Evolutionary conservation across 1,140 invertebrate species (phyloP).

Genomic region (Rhynchophorus ferrugineus): DNA sequence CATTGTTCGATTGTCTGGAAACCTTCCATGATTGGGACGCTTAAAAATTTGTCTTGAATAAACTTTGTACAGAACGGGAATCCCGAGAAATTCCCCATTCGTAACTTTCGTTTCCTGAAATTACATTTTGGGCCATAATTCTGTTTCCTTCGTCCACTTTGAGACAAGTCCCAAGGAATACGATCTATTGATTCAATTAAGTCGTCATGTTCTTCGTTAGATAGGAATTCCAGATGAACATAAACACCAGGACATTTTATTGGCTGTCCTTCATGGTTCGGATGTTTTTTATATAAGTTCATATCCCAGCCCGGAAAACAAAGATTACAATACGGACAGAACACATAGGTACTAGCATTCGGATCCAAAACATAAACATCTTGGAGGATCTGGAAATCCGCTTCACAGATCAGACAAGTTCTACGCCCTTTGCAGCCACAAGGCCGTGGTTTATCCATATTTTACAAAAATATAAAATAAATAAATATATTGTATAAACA

Average conservation of each 20-base stretch:
- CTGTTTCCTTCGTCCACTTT: conserved; percentile 94
- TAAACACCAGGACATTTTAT: conserved; percentile 63
- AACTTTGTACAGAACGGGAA: conserved; percentile 78
- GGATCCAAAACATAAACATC: neutral
- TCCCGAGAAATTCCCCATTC: conserved; percentile 71
- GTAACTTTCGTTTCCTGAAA: conserved; percentile 89
- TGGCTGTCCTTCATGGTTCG: conserved; percentile 52
- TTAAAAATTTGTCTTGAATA: conserved; percentile 71
- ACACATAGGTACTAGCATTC: conserved; percentile 52
- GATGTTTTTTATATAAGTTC: conserved; percentile 54
- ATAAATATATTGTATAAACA: too few relatives aligned
- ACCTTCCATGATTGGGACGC: conserved; percentile 54
- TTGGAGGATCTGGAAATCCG: conserved; percentile 51
- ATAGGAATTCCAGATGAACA: conserved; percentile 71
- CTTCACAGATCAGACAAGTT: conserved; percentile 80
- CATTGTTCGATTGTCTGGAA: conserved; percentile 95
- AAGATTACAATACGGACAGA: conserved; percentile 66
- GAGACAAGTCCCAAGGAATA: conserved; percentile 83
- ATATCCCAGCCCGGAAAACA: conserved; percentile 66
- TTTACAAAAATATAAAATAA: too few relatives aligned
- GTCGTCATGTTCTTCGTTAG: conserved; percentile 56
- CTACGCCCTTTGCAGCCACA: conserved; percentile 91
- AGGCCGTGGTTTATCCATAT: conserved; percentile 61
- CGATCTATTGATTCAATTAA: conserved; percentile 68
- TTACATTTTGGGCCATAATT: conserved; percentile 98